Base-by-base conservation (phyloP, 2,797 vertebrate species). In the Aphelocoma californica region DNA sequence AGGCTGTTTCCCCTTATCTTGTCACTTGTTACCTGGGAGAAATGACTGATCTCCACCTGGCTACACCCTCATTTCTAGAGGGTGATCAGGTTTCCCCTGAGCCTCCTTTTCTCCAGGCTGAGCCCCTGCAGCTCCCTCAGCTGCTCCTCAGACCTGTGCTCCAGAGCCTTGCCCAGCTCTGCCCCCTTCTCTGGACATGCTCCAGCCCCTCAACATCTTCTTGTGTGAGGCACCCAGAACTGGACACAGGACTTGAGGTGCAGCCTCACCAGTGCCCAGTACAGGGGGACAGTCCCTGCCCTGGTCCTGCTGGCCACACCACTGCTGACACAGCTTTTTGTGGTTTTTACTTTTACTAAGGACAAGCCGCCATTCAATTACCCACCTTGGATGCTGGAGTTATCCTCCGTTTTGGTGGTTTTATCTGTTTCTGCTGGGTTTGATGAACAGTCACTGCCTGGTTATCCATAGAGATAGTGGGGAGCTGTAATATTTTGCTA, bases 331-430 rank as follows among this genome's bases (percentile, higher is more conserved):
- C 7, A 71, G 56, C 19, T 18, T 64, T 64, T 40, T 75, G 5
- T 26, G 8, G 5, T 6, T 60, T 84, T 20, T 10, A 23, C 2
- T 0, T 44, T 20, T 57, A 21, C 9, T 36, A 72, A 42, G 16
- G 9, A 29, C 6, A 64, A 78, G 51, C 7, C 31, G 47, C 14
- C 15, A 19, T 14, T 36, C 32, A 23, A 38, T 51, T 32, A 88
- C 97, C 7, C 94, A 99, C 99, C 98, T 99, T 99, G 5, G 99
- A 99, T 64, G 98, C 97, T 50, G 98, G 98, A 97, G 99, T 98
- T 97, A 99, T 98, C 97, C 98, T 98, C 96, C 99, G 98, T 98
- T 99, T 99, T 65, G 98, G 98, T 84, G 98, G 98, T 97, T 99
- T 99, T 65, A 99, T 97, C 95, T 99, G 99, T 95, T 99, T 99